Evolutionary conservation across 2,113 vertebrate species (phyloP).

Genomic region (Dunckerocampus dactyliophorus): DNA sequence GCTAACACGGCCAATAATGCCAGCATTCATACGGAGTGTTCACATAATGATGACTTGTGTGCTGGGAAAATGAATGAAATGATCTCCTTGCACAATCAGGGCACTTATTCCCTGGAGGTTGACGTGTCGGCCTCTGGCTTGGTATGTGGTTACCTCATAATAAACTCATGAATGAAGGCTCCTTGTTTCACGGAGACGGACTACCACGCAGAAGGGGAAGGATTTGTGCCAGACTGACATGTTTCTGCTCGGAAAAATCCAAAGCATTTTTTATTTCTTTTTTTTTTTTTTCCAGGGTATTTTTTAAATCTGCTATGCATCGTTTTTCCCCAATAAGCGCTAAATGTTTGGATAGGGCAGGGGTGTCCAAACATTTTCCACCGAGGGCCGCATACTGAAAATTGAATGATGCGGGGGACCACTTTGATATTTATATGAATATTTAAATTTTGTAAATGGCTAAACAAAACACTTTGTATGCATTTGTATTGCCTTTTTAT

Average conservation of each 20-base stretch:
- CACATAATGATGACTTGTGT: slow-evolving; percentile 5
- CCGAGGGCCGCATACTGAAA: too few relatives aligned
- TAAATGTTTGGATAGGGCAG: not conserved
- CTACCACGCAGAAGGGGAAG: not conserved
- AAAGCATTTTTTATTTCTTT: not conserved
- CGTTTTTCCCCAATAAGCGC: not conserved
- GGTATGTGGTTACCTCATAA: slow-evolving; percentile 25
- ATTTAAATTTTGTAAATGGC: too few relatives aligned
- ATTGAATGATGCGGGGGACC: too few relatives aligned
- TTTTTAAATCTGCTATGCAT: slow-evolving; percentile 37
- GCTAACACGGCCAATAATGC: slow-evolving; percentile 25
- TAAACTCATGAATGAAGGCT: slow-evolving; percentile 30
- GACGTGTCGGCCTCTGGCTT: slow-evolving; percentile 4
- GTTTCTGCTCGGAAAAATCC: slow-evolving; percentile 2
- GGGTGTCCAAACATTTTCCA: too few relatives aligned
- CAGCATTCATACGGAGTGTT: slow-evolving; percentile 30
- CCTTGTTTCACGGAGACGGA: slow-evolving; percentile 16
- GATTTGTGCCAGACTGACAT: not conserved
- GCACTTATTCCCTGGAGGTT: slow-evolving; percentile 23
- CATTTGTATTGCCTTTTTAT: too few relatives aligned
- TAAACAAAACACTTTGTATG: too few relatives aligned
- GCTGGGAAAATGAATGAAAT: slow-evolving; percentile 19
- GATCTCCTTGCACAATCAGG: slow-evolving; percentile 27
- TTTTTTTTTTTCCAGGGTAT: slow-evolving; percentile 3
- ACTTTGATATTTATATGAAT: too few relatives aligned